Base-by-base conservation (phyloP, 2,113 vertebrate genomes). In the Acanthisitta chloris region DNA sequence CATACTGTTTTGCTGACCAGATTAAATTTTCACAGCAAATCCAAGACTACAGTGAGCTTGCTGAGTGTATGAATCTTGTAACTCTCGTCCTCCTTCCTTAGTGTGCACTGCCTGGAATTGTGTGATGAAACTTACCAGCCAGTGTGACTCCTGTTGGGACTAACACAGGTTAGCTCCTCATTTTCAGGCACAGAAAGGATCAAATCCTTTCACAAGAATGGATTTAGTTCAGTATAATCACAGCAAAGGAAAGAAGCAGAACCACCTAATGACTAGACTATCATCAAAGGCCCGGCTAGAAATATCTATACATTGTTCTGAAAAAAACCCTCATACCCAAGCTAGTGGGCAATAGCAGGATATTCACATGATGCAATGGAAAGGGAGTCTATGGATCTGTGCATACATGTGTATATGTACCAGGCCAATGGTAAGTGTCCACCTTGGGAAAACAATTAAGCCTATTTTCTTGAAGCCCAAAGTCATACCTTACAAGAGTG, bases 31-130 rank as follows among this genome's bases (percentile, higher is more conserved):
- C 28, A 42, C 2, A 3, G 29, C 36, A 61, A 15, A 59, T 57
- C 18, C 72, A 74, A 43, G 9, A 55, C 20, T 51, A 28, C 15
- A 31, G 25, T 21, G 51, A 82, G 3, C 1, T 73, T 57, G 17
- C 18, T 43, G n/a, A 66, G 31, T 1, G 0, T 66, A n/a, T 9
- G 9, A 61, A 29, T 51, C 31, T 77, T 2, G 0, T 78, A 73
- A 43, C 9, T 81, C 36, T n/a, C 31, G 7, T 36, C 10, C 6
- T 43, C 3, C 10, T 43, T 43, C 33, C 45, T 33, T 59, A 26
- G 6, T 10, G 19, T 6, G 1, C 3, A 6, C 10, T 8, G 8
- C 28, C n/a, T 61, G 31, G 40, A 43, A 33, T 16, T 72, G 33
- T 64, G 31, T 67, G 48, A 54, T 61, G 33, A 52, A 65, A 26